A percentile compares a stretch with the other conserved stretches of the same genome.
Conservation (phyloP, 2,113 vertebrate genomes). For the Rhabdomys dilectus region DNA sequence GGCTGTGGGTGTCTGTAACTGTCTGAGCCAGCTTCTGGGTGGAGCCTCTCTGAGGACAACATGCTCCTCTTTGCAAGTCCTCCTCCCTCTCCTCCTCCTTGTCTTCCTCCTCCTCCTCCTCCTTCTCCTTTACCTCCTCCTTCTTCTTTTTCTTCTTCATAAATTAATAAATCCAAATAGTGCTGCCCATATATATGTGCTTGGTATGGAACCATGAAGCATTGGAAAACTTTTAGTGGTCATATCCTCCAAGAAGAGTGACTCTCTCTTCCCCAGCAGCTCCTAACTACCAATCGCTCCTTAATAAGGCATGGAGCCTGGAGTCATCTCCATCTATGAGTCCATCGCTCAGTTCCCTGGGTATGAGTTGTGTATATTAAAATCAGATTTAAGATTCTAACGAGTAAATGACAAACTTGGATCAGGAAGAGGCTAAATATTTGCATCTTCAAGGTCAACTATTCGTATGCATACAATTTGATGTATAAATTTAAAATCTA, state of each 20-base stretch:
- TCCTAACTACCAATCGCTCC: no score
- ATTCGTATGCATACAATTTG: not conserved
- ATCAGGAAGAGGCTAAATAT: not conserved
- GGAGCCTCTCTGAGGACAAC: no score
- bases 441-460: not conserved
- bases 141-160: not conserved
- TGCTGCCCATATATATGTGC: not conserved
- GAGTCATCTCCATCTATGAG: not conserved
- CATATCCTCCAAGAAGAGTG: not conserved
- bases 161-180: not conserved
- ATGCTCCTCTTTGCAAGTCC: no score
- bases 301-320: not conserved
- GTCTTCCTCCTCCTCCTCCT: not conserved
- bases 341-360: not conserved
- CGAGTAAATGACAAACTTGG: not conserved
- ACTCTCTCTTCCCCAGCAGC: not conserved
- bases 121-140: not conserved
- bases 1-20: no score
- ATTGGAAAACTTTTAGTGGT: not conserved
- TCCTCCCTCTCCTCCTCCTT: not conserved
- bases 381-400: conserved; percentile 34
- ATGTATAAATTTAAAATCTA: not conserved
- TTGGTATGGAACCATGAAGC: no score
- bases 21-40: no score
- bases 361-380: not conserved